Percentiles rank a stretch among this genome's conserved stretches.
Evolutionary conservation across 2,113 vertebrate genomes (phyloP).

Genomic region (Zapus hudsonius): DNA sequence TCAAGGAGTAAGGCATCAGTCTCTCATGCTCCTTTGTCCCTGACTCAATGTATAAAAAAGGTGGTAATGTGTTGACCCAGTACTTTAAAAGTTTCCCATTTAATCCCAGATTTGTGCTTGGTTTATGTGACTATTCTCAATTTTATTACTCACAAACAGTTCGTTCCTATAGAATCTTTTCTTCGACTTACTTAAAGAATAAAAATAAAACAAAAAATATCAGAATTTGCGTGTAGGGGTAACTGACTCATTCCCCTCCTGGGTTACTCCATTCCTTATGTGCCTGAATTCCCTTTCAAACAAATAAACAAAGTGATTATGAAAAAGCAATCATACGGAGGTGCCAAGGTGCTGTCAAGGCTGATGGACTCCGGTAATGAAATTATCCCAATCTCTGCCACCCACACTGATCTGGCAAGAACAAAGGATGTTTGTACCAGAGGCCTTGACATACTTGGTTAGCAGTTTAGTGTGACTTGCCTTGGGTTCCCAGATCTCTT

Average conservation of each 20-base stretch:
- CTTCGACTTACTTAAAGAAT: constrained; percentile 25
- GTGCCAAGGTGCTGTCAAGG: constrained; percentile 43
- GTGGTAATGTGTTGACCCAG: not conserved
- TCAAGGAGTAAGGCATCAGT: not conserved
- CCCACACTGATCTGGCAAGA: constrained; percentile 66
- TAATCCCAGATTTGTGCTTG: not conserved
- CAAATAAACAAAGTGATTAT: constrained; percentile 58
- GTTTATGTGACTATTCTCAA: not conserved
- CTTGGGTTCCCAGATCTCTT: constrained; percentile 45
- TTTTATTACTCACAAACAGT: not conserved
- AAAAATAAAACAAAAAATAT: constrained; percentile 29
- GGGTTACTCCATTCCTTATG: constrained; percentile 10
- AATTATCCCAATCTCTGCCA: constrained; percentile 61
- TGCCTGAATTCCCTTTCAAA: constrained; percentile 65
- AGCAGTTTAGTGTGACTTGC: constrained; percentile 41
- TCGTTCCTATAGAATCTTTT: not conserved
- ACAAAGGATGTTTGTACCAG: constrained; percentile 43
- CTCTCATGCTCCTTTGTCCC: not conserved
- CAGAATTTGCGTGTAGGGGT: not conserved
- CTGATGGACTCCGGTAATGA: constrained; percentile 69
- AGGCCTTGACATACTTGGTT: not conserved
- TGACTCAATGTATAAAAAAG: not conserved
- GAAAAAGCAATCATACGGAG: constrained; percentile 55
- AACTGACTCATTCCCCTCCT: constrained; percentile 51
- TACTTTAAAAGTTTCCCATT: not conserved